Percentiles rank a stretch among this genome's conserved stretches.
phyloP scores from a whole-genome alignment of 2,888 invertebrate genomes.

The Pherbina coryleti region DNA sequence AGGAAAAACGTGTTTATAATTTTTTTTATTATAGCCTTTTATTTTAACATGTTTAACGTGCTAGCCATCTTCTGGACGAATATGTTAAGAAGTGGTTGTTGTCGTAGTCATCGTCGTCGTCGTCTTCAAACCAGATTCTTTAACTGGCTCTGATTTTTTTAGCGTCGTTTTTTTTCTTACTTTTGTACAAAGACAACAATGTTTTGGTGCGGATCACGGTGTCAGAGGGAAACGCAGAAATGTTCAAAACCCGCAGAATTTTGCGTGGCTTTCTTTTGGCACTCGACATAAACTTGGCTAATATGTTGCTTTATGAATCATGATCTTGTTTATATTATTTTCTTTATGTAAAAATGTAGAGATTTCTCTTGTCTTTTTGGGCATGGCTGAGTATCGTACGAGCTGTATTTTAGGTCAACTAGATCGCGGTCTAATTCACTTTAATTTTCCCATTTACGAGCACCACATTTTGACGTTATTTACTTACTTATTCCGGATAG shows the following conservation, averaged over 20 bases:
- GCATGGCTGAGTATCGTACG: not conserved
- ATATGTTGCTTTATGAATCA: not conserved
- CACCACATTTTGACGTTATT: not conserved
- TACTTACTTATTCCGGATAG: not conserved
- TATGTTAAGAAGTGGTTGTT: not conserved
- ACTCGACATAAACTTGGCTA: not conserved
- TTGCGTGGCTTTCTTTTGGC: slow-evolving; percentile 13
- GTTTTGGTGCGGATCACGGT: not conserved
- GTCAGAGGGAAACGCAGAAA: not conserved
- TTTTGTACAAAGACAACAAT: not conserved
- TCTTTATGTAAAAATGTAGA: not conserved
- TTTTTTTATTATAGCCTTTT: not conserved
- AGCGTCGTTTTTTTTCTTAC: not conserved
- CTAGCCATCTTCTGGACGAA: not conserved
- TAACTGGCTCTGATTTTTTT: not conserved
- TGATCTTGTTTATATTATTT: not conserved
- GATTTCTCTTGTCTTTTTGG: not conserved
- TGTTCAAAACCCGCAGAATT: slow-evolving; percentile 14
- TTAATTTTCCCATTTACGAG: not conserved
- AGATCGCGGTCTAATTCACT: not conserved
- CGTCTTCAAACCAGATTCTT: slow-evolving; percentile 31
- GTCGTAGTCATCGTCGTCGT: not conserved
- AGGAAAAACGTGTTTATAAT: not conserved
- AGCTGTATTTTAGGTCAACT: not conserved
- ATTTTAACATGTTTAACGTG: not conserved